Evolutionary conservation across 2,888 invertebrate species (phyloP).

Genomic region (Stenichneumon culpator): DNA sequence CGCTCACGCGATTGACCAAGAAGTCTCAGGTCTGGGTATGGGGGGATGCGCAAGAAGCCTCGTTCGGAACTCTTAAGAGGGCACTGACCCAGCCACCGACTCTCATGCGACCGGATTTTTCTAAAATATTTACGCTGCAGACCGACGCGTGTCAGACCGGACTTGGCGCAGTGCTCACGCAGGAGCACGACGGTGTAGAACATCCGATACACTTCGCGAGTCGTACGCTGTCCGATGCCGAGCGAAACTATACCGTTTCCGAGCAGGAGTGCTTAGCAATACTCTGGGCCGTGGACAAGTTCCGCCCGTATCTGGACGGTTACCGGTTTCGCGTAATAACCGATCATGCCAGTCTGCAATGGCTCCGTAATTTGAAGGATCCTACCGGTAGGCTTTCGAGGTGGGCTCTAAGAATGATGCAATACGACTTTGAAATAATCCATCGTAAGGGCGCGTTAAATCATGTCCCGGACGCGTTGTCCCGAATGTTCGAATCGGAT

Average conservation of each 20-base stretch:
- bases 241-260: too few relatives aligned
- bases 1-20: background rate
- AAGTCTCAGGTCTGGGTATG: constrained; percentile 16
- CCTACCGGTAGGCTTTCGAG: constrained; percentile 40
- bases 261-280: too few relatives aligned
- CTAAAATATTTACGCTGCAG: constrained; percentile 12
- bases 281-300: constrained; percentile 40
- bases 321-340: constrained; percentile 53
- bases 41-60: background rate
- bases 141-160: constrained; percentile 33
- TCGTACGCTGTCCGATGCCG: too few relatives aligned
- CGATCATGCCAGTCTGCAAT: constrained; percentile 47
- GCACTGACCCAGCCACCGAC: constrained; percentile 19
- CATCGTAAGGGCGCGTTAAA: too few relatives aligned
- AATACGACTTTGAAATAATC: constrained; percentile 33
- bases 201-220: too few relatives aligned
- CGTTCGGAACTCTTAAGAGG: background rate
- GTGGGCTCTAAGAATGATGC: constrained; percentile 35
- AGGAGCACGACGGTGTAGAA: constrained; percentile 12
- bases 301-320: constrained; percentile 49
- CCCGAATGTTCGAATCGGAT: constrained; percentile 24
- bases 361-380: constrained; percentile 49
- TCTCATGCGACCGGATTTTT: constrained; percentile 32
- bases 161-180: constrained; percentile 17
- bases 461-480: too few relatives aligned